Evolutionary conservation across 2,888 invertebrate genomes (phyloP).

Genomic region (Acrobasis consociella): DNA sequence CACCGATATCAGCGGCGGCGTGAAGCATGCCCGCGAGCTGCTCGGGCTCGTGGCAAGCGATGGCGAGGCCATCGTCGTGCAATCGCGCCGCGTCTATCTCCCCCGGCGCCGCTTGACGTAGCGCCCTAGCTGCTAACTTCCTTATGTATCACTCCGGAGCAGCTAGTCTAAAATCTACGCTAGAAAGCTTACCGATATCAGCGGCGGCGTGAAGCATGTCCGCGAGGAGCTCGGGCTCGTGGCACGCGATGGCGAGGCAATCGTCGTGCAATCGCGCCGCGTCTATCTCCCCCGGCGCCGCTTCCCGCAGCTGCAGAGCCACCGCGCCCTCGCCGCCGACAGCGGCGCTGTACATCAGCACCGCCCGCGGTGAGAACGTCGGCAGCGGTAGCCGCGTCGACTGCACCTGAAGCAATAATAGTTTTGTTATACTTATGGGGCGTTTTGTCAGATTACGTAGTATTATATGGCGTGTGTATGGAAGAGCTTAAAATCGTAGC

Average conservation of each 20-base stretch:
- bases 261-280: constrained; percentile 79
- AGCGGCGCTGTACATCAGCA: constrained; percentile 87
- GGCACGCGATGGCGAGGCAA: constrained; percentile 88
- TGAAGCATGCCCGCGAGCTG: constrained; percentile 88
- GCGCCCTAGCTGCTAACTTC: constrained; percentile 84
- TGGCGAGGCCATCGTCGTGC: constrained; percentile 86
- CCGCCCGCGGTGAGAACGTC: constrained; percentile 83
- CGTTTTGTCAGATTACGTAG: constrained; percentile 15
- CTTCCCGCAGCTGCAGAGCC: constrained; percentile 85
- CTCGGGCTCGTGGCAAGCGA: constrained; percentile 89
- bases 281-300: constrained; percentile 77
- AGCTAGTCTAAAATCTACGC: no score
- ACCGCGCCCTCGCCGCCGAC: constrained; percentile 84
- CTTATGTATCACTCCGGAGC: constrained; percentile 82
- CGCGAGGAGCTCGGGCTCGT: constrained; percentile 88
- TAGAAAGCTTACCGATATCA: constrained; percentile 65
- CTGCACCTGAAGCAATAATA: constrained; percentile 57
- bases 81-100: constrained; percentile 69
- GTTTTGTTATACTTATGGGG: not conserved
- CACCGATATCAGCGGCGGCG: constrained; percentile 82
- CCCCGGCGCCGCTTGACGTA: constrained; percentile 82
- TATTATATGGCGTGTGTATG: no score
- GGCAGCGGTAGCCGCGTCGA: constrained; percentile 77
- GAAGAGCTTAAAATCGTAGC: no score
- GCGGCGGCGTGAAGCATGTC: constrained; percentile 87